Evolutionary conservation across 1,140 invertebrate genomes (phyloP).

Genomic region (Pristionchus pacificus): DNA sequence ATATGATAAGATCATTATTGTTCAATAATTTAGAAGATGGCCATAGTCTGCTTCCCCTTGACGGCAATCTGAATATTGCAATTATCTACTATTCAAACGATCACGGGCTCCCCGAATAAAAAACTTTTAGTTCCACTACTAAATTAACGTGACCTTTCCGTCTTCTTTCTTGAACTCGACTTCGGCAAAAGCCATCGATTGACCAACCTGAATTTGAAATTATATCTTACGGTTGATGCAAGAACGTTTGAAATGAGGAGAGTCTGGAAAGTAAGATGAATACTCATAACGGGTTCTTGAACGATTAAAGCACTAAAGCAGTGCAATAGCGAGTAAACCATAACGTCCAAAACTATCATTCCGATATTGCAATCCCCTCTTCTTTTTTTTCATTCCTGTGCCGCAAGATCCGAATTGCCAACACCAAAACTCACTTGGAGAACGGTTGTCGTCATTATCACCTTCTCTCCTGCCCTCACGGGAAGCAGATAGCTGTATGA

Average conservation of each 20-base stretch:
- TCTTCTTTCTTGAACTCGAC: constrained; percentile 30
- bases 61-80: background rate
- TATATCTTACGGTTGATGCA: too few species aligned
- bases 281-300: too few species aligned
- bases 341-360: too few species aligned
- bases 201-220: constrained; percentile 65
- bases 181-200: constrained; percentile 69
- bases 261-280: too few species aligned
- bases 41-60: constrained; percentile 32
- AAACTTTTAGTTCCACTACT: background rate
- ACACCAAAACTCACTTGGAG: constrained; percentile 64
- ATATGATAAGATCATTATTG: too few species aligned
- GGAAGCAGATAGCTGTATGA: constrained; percentile 66
- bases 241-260: background rate
- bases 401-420: too few species aligned
- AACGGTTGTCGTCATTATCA: constrained; percentile 73
- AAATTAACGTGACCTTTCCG: constrained; percentile 18
- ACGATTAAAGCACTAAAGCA: too few species aligned
- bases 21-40: too few species aligned
- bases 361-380: too few species aligned
- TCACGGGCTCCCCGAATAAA: too few species aligned
- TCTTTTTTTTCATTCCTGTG: too few species aligned
- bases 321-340: too few species aligned
- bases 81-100: background rate
- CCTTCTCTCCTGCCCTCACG: constrained; percentile 70